Percentiles rank a stretch among this genome's conserved stretches.
Conservation (phyloP, 2,888 invertebrate genomes). For the Tolmerus cingulatus region DNA sequence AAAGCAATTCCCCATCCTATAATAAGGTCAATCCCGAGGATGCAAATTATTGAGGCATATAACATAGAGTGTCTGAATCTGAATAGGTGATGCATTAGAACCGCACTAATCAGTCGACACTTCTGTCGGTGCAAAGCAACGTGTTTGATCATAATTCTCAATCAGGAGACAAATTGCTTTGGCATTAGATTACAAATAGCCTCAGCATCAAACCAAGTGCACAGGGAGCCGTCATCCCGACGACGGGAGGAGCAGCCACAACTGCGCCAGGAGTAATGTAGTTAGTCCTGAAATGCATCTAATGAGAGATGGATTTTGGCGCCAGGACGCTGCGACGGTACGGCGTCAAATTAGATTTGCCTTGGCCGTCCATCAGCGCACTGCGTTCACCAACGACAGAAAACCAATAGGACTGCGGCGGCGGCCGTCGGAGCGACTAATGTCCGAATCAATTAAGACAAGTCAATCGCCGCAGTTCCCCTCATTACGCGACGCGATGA, state of each 20-base stretch:
- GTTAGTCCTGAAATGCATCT: slow-evolving; percentile 40
- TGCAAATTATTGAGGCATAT: neutral
- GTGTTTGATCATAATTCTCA: slow-evolving; percentile 40
- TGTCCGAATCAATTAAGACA: slow-evolving; percentile 45
- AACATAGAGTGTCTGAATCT: neutral
- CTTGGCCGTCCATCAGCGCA: slow-evolving; percentile 37
- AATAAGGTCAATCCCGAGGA: neutral
- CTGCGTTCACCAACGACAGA: slow-evolving; percentile 38
- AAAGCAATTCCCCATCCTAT: neutral
- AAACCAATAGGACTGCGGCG: slow-evolving; percentile 39
- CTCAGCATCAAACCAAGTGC: neutral
- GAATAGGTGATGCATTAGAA: neutral
- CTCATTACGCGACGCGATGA: slow-evolving; percentile 31
- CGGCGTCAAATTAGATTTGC: slow-evolving; percentile 42
- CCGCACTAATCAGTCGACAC: slow-evolving; percentile 33
- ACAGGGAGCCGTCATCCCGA: neutral
- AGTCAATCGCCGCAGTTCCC: slow-evolving; percentile 38
- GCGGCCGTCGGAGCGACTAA: slow-evolving; percentile 24
- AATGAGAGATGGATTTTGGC: slow-evolving; percentile 42
- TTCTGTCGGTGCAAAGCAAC: neutral
- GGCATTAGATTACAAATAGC: slow-evolving; percentile 40
- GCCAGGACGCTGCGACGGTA: slow-evolving; percentile 8
- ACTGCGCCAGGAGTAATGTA: slow-evolving; percentile 35
- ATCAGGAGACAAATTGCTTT: slow-evolving; percentile 43
- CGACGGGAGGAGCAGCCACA: neutral